Conservation (phyloP, 2,113 vertebrate genomes). For the Brachypodius melanocephalos region DNA sequence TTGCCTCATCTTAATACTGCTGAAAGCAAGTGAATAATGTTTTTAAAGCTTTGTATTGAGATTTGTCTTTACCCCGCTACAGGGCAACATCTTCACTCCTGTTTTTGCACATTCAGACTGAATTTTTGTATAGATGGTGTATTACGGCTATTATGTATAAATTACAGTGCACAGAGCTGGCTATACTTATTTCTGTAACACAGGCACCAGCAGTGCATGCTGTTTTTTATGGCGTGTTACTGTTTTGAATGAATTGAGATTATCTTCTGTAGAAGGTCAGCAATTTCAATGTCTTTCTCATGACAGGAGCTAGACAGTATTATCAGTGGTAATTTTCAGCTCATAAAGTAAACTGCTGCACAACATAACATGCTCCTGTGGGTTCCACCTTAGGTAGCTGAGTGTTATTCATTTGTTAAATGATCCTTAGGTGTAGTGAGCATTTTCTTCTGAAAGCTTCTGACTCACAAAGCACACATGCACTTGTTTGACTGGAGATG, state of each 20-base stretch:
- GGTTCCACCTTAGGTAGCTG: neutral
- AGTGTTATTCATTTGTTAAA: neutral
- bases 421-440: neutral
- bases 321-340: slow-evolving; percentile 4
- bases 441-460: neutral
- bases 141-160: slow-evolving; percentile 38
- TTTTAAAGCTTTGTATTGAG: slow-evolving; percentile 44
- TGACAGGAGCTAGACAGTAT: slow-evolving; percentile 25
- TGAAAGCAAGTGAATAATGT: slow-evolving; percentile 14
- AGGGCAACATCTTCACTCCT: slow-evolving; percentile 2
- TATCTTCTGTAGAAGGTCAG: slow-evolving; percentile 27
- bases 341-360: neutral
- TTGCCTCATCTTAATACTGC: slow-evolving; percentile 39
- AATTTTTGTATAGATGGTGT: neutral
- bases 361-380: neutral
- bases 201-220: neutral
- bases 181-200: slow-evolving; percentile 40
- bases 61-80: slow-evolving; percentile 2
- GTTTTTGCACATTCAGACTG: neutral
- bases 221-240: neutral
- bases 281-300: neutral
- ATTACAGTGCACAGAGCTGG: slow-evolving; percentile 24
- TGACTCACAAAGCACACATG: accelerated
- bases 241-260: slow-evolving; percentile 26
- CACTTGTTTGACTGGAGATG: neutral